Base-by-base conservation (phyloP, 2,888 invertebrate species). In the Watsonalla binaria region DNA sequence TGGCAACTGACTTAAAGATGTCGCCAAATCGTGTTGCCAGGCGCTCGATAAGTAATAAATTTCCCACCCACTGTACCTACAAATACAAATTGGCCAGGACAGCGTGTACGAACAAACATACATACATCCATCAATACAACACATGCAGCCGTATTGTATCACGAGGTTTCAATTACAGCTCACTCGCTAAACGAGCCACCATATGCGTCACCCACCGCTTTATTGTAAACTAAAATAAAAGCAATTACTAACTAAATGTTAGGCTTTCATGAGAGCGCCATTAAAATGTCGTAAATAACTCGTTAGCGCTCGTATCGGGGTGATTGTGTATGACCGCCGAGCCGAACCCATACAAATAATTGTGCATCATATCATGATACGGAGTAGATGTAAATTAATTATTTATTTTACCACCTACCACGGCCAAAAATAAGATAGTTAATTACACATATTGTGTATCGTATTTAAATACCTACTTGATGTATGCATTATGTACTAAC, bases 141-240 rank as follows among this genome's bases (percentile, higher is more conserved):
- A 61, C 51, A 58, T 67, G 63, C 66, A 68, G 72, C 68, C 37
- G 68, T 78, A 74, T 74, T 67, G 70, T 82, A 84, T 88, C 88
- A 88, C 88, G 88, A 71, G 88, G 84, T 84, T 88, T 81, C 88
- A 87, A 89, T 89, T 89, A 88, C 83, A 68, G 66, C 57, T 46
- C 61, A 60, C 71, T 69, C 76, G 86, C 86, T 88, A 89, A 87
- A 85, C 74, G 74, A 66, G 56, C 63, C 57, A 57, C 56, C 50
- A n/a, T 24, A 58, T 67, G 66, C 77, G 76, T 77, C 77, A 76
- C 59, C 51, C 49, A 55, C 51, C 57, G 52, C 57, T 54, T 46
- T 55, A 56, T 55, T 54, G 34, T 11, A 49, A 37, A 11, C 49
- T 49, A 37, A 49, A 49, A 47, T 51, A 57, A 59, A 58, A 60